Evolutionary conservation across 1,140 invertebrate species (phyloP).

Genomic region (Uloborus diversus): DNA sequence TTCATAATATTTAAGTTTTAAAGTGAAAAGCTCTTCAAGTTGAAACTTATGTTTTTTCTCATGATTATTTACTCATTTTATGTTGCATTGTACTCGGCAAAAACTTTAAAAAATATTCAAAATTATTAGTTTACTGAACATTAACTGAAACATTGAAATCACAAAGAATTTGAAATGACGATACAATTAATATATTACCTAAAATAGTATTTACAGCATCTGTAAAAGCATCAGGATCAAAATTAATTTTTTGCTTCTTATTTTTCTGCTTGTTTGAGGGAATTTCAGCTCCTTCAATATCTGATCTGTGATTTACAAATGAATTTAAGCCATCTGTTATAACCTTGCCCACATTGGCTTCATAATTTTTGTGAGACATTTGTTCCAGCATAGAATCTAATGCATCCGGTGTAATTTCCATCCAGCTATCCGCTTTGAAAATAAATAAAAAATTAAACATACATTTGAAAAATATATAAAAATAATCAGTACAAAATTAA

Average conservation of each 20-base stretch:
- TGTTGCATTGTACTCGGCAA: no score
- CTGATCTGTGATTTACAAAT: slow-evolving; percentile 84
- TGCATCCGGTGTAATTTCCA: slow-evolving; percentile 81
- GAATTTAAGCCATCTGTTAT: slow-evolving; percentile 74
- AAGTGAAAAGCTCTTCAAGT: no score
- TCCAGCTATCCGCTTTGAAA: slow-evolving; percentile 82
- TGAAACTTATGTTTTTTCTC: no score
- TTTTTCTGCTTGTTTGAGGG: slow-evolving; percentile 56
- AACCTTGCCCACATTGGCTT: slow-evolving; percentile 67
- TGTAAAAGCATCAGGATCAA: slow-evolving; percentile 51
- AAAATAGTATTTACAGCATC: slow-evolving; percentile 55
- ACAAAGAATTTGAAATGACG: no score
- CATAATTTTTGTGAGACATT: not conserved
- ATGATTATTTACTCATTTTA: no score
- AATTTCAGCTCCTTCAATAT: slow-evolving; percentile 79
- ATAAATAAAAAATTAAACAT: not conserved
- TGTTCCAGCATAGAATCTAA: slow-evolving; percentile 70
- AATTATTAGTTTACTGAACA: no score
- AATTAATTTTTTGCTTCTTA: slow-evolving; percentile 56
- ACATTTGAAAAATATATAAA: not conserved
- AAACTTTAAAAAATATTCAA: no score
- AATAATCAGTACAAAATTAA: slow-evolving; percentile 42
- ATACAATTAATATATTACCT: no score
- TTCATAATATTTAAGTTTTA: no score
- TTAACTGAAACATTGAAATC: no score